Evolutionary conservation across 53 echinoderm and acorn worm genomes (phyloP), one percentile per base, ranked within the genome.

Genomic region (Astropecten irregularis): DNA sequence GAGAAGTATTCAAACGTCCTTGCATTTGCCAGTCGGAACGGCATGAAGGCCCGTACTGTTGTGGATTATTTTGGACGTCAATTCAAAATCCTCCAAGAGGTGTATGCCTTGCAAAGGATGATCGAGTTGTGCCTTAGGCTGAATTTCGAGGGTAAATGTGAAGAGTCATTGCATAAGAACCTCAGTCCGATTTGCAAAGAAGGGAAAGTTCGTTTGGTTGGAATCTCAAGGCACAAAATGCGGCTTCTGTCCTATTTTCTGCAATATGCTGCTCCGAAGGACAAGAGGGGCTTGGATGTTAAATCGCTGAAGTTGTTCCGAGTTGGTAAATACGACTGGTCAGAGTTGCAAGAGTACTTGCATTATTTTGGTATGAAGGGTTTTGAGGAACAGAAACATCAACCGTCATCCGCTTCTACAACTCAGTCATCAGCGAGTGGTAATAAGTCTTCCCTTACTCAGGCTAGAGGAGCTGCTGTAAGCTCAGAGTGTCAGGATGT

Each of bases 241-340:
- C 49, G 22, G 2, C 22, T 50, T 14, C 49, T 49, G 16, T 44
- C 31, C 26, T 50, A 49, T 18, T 29, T 47, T 23, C 30, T 69
- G 14, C 18, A 19, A 19, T 0, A 35, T 16, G 0, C 18, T 19
- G 0, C 3, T 20, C 13, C 47, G 28, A 26, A 67, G 1, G 0
- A 0, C 4, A 7, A 8, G 23, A 2, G 15, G 18, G 26, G 13
- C 25, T 19, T 28, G 47, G 27, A 23, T 40, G 3, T 28, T 0
- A 71, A 5, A 42, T 27, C 69, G 25, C 7, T 76, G 10, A 27
- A 58, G 7, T 76, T 76, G 42, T 20, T 76, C 3, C 76, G 76
- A 26, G 9, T 76, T 9, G 59, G 59, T 15, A 3, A 16, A 0
- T 15, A 28, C n/a, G 57, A 38, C 4, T 76, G 39, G 29, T 3